A percentile compares a stretch with the other conserved stretches of the same genome.
Conservation (phyloP, 2,888 invertebrate species). For the Tyria jacobaeae region DNA sequence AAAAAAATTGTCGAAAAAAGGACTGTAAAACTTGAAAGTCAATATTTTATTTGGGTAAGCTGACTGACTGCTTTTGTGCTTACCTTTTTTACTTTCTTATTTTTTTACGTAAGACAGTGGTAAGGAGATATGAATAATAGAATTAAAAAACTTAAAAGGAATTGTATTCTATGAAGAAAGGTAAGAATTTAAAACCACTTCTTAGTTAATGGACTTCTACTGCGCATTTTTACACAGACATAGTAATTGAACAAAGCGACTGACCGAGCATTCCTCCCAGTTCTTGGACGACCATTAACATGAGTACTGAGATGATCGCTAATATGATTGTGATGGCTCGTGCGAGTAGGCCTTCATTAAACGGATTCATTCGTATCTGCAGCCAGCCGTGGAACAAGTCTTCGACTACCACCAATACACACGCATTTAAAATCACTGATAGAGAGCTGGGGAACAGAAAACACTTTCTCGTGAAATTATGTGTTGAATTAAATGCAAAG, state of each 20-base stretch:
- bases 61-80: too few species aligned
- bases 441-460: constrained; percentile 88
- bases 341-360: constrained; percentile 88
- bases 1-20: too few species aligned
- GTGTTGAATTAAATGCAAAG: background rate
- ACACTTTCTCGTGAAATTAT: background rate
- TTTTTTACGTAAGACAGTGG: too few species aligned
- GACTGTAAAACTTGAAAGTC: too few species aligned
- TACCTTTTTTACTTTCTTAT: too few species aligned
- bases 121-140: too few species aligned
- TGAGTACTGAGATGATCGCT: constrained; percentile 88
- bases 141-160: too few species aligned
- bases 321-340: constrained; percentile 88
- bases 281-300: constrained; percentile 90
- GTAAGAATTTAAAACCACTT: too few species aligned
- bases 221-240: background rate
- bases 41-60: too few species aligned
- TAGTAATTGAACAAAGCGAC: constrained; percentile 38
- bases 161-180: too few species aligned
- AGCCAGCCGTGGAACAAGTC: constrained; percentile 92
- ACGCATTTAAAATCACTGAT: constrained; percentile 95
- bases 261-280: constrained; percentile 93
- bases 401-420: constrained; percentile 93
- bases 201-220: too few species aligned
- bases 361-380: constrained; percentile 87